Percentiles rank a stretch among this genome's conserved stretches.
phyloP scores from a whole-genome alignment of 2,113 vertebrate species.

The Macrotis lagotis region DNA sequence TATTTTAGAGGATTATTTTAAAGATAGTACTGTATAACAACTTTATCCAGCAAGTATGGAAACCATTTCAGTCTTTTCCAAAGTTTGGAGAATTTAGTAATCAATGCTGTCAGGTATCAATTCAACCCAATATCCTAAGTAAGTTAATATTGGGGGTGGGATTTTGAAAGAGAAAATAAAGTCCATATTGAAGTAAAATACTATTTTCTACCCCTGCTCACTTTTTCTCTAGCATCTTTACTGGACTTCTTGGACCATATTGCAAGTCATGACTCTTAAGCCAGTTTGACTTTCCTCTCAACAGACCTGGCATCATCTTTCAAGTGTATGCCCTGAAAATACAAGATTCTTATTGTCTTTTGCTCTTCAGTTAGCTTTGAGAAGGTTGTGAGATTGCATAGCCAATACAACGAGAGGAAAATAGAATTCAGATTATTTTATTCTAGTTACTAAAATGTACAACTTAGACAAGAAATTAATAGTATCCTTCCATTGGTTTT shows the following conservation, averaged over 20 bases:
- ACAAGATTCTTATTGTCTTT: neutral
- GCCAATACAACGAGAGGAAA: neutral
- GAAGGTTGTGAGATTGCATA: neutral
- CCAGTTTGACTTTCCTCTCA: neutral
- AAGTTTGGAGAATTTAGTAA: neutral
- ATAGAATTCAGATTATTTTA: neutral
- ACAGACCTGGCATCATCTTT: neutral
- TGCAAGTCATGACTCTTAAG: neutral
- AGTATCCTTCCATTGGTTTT: neutral
- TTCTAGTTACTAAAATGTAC: conserved; percentile 16
- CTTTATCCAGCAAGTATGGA: neutral
- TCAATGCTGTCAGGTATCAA: neutral
- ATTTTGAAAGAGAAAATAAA: neutral
- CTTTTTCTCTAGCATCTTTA: neutral
- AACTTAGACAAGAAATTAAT: neutral
- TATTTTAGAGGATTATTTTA: neutral
- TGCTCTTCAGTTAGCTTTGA: neutral
- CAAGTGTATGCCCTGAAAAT: neutral
- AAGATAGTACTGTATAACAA: neutral
- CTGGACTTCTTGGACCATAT: neutral
- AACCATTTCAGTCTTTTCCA: neutral
- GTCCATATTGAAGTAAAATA: neutral
- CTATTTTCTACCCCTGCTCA: neutral
- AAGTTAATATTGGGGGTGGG: neutral
- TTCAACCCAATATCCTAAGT: neutral